Percentiles rank a stretch among this genome's conserved stretches.
Conservation (phyloP, 2,888 invertebrate genomes). For the Deroplatys truncata region DNA sequence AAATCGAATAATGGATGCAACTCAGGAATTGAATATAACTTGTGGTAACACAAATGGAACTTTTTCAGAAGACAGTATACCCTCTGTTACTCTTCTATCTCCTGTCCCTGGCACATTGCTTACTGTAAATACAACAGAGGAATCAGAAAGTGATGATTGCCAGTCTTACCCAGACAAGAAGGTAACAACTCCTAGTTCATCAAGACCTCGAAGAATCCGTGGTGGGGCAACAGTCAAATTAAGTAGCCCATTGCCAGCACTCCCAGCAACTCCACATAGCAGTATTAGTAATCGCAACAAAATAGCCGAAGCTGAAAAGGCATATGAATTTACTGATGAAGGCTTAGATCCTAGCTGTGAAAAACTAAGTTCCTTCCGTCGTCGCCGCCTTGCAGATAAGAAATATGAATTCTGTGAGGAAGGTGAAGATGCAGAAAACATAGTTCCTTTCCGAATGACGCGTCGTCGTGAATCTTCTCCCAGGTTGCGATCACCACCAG, state of each 20-base stretch:
- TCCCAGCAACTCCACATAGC: neutral
- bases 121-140: constrained; percentile 11
- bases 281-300: neutral
- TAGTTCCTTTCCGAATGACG: constrained; percentile 45
- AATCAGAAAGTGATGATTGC: neutral
- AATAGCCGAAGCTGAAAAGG: constrained; percentile 59
- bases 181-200: neutral
- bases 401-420: constrained; percentile 84
- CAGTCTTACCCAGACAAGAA: constrained; percentile 6
- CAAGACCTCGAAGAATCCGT: constrained; percentile 1
- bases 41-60: constrained; percentile 8
- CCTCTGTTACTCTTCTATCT: constrained; percentile 14
- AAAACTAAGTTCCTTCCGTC: constrained; percentile 80
- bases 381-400: constrained; percentile 81
- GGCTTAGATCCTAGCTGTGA: constrained; percentile 70
- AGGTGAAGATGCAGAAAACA: constrained; percentile 57
- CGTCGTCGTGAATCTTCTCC: constrained; percentile 21
- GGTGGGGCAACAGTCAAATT: constrained; percentile 17
- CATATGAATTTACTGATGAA: constrained; percentile 83
- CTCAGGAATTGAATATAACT: constrained; percentile 23
- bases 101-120: constrained; percentile 13
- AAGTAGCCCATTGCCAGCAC: constrained; percentile 16
- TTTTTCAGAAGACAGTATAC: neutral
- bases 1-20: constrained; percentile 14
- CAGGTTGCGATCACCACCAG: constrained; percentile 9